Evolutionary conservation across 2,797 vertebrate species (phyloP).

Genomic region (Alcedo quadribrachys): DNA sequence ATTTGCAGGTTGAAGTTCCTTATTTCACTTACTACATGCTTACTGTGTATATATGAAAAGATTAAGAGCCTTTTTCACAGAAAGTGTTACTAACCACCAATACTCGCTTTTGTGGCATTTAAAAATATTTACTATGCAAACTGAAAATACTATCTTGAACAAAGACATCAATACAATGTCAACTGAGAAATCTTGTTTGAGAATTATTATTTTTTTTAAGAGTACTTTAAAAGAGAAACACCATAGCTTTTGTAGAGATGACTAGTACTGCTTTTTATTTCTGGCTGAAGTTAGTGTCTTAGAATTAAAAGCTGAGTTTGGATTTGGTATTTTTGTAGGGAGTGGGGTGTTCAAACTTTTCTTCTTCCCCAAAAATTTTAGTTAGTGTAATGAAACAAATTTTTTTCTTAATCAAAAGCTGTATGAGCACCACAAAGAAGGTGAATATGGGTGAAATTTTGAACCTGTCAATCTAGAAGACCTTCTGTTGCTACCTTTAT

Average conservation of each 20-base stretch:
- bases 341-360: neutral
- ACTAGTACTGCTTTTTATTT: neutral
- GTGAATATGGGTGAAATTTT: neutral
- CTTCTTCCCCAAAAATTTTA: neutral
- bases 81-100: neutral
- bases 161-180: neutral
- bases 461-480: constrained; percentile 38
- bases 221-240: neutral
- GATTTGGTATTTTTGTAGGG: neutral
- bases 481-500: constrained; percentile 27
- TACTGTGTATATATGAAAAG: neutral
- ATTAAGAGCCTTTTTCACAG: neutral
- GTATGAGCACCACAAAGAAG: neutral
- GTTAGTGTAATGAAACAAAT: neutral
- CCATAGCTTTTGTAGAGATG: neutral
- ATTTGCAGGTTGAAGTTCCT: neutral
- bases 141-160: neutral
- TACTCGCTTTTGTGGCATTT: neutral
- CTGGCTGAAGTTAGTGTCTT: neutral
- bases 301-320: neutral
- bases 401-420: neutral
- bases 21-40: neutral
- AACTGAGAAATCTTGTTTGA: neutral
- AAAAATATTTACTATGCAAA: neutral
- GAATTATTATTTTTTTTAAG: neutral